A percentile compares a stretch with the other conserved stretches of the same genome.
phyloP scores from a whole-genome alignment of 2,888 invertebrate species.

The Chelonus formosanus region DNA sequence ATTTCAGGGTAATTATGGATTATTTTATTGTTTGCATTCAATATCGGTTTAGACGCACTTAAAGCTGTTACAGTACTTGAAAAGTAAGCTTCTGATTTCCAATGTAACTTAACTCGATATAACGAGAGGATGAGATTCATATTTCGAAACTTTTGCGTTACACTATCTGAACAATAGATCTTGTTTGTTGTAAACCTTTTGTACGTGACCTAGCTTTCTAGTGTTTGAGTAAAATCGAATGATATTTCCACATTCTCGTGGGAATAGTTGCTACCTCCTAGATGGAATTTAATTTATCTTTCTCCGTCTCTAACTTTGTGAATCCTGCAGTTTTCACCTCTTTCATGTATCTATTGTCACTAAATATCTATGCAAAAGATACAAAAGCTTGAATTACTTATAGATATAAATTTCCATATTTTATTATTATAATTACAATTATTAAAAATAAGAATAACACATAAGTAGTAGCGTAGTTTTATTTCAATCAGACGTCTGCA shows the following conservation, averaged over 20 bases:
- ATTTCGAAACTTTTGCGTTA: conserved; percentile 12
- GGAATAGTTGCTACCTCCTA: conserved; percentile 14
- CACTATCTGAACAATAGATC: background rate
- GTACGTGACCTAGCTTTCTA: background rate
- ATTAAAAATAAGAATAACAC: too few species aligned
- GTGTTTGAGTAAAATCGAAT: conserved; percentile 13
- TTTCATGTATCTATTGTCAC: background rate
- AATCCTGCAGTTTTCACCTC: background rate
- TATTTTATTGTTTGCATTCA: too few species aligned
- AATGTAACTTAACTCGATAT: conserved; percentile 3
- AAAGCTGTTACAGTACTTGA: too few species aligned
- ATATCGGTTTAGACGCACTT: too few species aligned
- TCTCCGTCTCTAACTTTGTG: background rate
- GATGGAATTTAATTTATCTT: conserved; percentile 7
- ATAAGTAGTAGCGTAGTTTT: too few species aligned
- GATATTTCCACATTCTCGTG: conserved; percentile 20
- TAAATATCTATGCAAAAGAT: too few species aligned
- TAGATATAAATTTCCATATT: too few species aligned
- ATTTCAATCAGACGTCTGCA: too few species aligned
- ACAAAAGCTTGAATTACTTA: too few species aligned
- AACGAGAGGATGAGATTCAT: conserved; percentile 12
- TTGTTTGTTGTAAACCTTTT: background rate
- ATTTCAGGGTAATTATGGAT: too few species aligned
- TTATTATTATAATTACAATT: too few species aligned
- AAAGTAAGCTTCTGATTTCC: background rate